phyloP scores from a whole-genome alignment of 2,113 vertebrate species.

The Clupea harengus region DNA sequence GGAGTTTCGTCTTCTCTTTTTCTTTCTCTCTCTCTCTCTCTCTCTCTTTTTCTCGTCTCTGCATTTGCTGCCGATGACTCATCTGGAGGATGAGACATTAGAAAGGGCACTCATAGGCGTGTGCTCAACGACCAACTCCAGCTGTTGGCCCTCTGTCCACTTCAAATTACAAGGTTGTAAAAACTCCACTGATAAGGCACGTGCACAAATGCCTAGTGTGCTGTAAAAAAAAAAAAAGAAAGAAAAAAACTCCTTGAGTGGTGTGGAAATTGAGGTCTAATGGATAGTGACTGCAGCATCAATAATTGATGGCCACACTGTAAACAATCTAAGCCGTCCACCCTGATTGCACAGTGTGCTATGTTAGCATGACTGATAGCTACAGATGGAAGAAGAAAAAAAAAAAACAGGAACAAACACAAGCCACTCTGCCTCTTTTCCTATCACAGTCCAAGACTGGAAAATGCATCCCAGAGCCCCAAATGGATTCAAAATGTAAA shows the following conservation, averaged over 20 bases:
- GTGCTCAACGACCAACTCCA: not conserved
- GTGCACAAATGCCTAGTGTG: not conserved
- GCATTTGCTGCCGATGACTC: not conserved
- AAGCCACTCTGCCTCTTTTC: not conserved
- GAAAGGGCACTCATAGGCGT: not conserved
- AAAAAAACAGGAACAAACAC: not conserved
- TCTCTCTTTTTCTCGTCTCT: not conserved
- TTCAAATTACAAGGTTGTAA: not conserved
- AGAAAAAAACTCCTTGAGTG: conserved; percentile 17
- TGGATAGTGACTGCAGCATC: conserved; percentile 39
- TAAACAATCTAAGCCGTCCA: conserved; percentile 27
- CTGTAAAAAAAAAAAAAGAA: not conserved
- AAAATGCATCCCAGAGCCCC: not conserved
- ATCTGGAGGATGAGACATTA: not conserved
- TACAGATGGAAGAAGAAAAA: not conserved
- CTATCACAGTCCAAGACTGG: not conserved
- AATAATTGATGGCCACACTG: conserved; percentile 50
- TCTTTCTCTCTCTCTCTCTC: not conserved
- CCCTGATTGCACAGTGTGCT: not conserved
- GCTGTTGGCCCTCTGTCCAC: not conserved
- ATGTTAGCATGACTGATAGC: conserved; percentile 2
- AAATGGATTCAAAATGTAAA: not conserved
- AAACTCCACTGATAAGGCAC: not conserved
- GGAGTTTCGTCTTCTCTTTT: conserved; percentile 12
- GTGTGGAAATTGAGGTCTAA: conserved; percentile 33